Base-by-base conservation (phyloP, 2,113 vertebrate genomes). In the Arenaria interpres region DNA sequence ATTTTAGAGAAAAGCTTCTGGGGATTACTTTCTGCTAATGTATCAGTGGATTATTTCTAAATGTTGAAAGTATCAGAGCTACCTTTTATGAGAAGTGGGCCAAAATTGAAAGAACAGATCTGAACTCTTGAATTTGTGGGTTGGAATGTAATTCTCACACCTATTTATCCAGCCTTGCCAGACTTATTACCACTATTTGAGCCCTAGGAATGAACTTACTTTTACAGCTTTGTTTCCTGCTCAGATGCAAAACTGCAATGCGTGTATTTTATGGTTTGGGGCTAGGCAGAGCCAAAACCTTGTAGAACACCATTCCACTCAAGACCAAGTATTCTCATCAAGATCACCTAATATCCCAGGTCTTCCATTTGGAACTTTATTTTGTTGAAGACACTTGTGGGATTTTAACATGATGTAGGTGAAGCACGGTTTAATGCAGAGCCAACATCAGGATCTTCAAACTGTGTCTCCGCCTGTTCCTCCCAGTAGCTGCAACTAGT, bases 81-180 rank as follows among this genome's bases (percentile, higher is more conserved):
- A 93, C 87, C n/a, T 96, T 88, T 93, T 69, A 62, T 32, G 66
- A 91, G 57, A 91, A 92, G 59, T 33, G 80, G 80, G 66, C 66
- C 92, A 97, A 85, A 97, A 97, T 91, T 87, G 96, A 93, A 97
- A 95, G 86, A 95, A 92, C 96, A 97, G 94, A 94, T 88, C 59
- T 96, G 92, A 96, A 89, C 89, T 95, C 83, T 73, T 12, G 33
- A 93, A 79, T 95, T 85, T 95, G 86, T 1, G 11, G 62, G 57
- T 79, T 96, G 95, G 96, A 97, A 97, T 97, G 95, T 94, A 93
- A 89, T 95, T 95, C 92, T 97, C 89, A 96, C 96, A 97, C 95
- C 90, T 97, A 91, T 95, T 97, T 92, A 93, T 97, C 57, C 77
- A 95, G 57, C 73, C 89, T 82, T 95, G 91, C 95, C 93, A 93